A percentile compares a stretch with the other conserved stretches of the same genome.
Conservation (phyloP, 2,113 vertebrate genomes). For the Semicossyphus pulcher region DNA sequence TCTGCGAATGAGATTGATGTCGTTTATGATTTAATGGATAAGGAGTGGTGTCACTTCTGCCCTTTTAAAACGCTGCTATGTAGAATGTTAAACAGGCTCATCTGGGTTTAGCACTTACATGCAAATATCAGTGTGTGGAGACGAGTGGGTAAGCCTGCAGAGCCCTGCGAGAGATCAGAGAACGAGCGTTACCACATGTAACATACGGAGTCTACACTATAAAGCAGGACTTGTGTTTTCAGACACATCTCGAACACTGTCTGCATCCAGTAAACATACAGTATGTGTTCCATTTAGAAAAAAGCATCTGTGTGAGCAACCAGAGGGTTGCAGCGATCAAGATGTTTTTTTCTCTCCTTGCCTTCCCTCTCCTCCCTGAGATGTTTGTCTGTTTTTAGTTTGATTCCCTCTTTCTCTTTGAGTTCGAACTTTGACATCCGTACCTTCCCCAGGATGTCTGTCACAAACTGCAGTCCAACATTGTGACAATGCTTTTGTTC, state of each 20-base stretch:
- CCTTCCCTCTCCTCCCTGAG: slow-evolving; percentile 74
- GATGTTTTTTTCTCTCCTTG: slow-evolving; percentile 86
- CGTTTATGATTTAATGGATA: slow-evolving; percentile 22
- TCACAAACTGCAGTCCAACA: slow-evolving; percentile 91
- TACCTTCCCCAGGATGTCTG: slow-evolving; percentile 88
- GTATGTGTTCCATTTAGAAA: slow-evolving; percentile 87
- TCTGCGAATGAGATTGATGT: slow-evolving; percentile 6
- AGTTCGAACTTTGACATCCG: slow-evolving; percentile 86
- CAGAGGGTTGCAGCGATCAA: slow-evolving; percentile 81
- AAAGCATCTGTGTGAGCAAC: slow-evolving; percentile 89
- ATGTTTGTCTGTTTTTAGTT: slow-evolving; percentile 80
- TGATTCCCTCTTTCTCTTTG: slow-evolving; percentile 74
- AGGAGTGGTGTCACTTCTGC: slow-evolving; percentile 38
- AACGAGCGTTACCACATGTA: slow-evolving; percentile 8
- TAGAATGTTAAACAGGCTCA: slow-evolving; percentile 32
- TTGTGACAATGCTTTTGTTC: slow-evolving; percentile 89
- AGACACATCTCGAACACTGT: slow-evolving; percentile 75
- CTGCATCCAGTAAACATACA: slow-evolving; percentile 85
- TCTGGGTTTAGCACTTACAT: slow-evolving; percentile 29
- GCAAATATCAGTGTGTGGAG: slow-evolving; percentile 19
- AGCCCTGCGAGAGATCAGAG: slow-evolving; percentile 2
- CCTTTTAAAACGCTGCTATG: slow-evolving; percentile 36
- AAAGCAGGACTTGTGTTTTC: slow-evolving; percentile 47
- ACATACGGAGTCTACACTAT: neutral
- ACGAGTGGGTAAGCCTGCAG: neutral